Conservation (phyloP, 2,888 invertebrate genomes). For the Cheilosia soror region DNA sequence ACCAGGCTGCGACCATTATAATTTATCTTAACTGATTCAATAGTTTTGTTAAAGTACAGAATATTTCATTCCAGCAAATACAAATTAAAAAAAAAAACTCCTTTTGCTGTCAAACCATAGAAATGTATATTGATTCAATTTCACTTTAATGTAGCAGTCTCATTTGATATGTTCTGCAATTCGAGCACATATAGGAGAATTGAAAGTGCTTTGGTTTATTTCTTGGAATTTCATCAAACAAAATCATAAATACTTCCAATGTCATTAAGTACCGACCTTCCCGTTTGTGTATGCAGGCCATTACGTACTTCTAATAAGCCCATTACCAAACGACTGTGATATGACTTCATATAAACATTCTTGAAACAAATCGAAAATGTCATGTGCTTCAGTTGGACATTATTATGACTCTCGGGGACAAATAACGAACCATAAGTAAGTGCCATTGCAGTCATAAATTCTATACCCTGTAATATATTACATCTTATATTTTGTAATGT, state of each 20-base stretch:
- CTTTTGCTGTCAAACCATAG: background rate
- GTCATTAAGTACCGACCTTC: background rate
- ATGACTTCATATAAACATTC: conserved; percentile 9
- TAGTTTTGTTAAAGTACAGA: too few species aligned
- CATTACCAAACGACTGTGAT: background rate
- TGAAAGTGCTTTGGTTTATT: background rate
- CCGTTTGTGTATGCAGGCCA: background rate
- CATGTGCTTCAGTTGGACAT: conserved; percentile 23
- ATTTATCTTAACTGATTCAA: too few species aligned
- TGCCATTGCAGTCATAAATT: conserved; percentile 23
- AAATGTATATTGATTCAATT: background rate
- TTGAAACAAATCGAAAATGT: conserved; percentile 10
- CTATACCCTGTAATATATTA: background rate
- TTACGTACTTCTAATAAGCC: background rate
- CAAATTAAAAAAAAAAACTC: too few species aligned
- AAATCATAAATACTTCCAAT: background rate
- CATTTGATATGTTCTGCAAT: background rate
- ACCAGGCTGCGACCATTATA: too few species aligned
- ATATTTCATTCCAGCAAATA: too few species aligned
- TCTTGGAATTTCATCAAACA: background rate
- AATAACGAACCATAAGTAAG: background rate
- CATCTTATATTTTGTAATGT: conserved; percentile 27
- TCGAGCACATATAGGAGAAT: background rate
- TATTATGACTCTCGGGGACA: conserved; percentile 22
- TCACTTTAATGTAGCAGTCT: background rate